phyloP scores from a whole-genome alignment of 1,140 invertebrate genomes.

The Temnothorax curvispinosus region DNA sequence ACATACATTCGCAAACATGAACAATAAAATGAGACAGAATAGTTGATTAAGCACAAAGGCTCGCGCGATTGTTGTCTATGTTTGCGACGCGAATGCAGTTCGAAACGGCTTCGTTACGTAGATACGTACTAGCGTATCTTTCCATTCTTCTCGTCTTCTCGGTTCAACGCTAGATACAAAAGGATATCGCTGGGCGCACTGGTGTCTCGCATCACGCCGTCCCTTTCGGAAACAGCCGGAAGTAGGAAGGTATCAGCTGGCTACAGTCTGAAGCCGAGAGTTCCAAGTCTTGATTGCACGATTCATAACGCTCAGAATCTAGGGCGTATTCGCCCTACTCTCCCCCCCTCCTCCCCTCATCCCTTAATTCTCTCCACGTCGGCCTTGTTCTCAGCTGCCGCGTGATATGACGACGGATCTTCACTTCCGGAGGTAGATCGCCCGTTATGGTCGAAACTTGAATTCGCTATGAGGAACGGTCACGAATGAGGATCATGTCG shows the following conservation, averaged over 20 bases:
- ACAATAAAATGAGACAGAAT: constrained; percentile 37
- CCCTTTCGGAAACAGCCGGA: constrained; percentile 64
- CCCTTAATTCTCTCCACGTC: background rate
- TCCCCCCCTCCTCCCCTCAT: background rate
- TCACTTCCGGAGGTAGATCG: constrained; percentile 44
- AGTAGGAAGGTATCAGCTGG: constrained; percentile 69
- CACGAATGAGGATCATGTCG: background rate
- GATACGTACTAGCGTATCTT: background rate
- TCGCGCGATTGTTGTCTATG: background rate
- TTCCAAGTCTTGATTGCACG: constrained; percentile 77
- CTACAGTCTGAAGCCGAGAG: constrained; percentile 61
- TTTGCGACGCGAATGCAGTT: background rate
- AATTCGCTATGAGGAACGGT: constrained; percentile 42
- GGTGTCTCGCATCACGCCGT: constrained; percentile 25
- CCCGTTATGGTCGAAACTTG: constrained; percentile 52
- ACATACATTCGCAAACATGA: constrained; percentile 8
- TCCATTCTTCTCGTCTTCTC: background rate
- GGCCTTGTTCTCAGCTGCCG: constrained; percentile 16
- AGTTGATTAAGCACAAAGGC: background rate
- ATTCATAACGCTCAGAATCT: constrained; percentile 73
- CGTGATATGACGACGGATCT: constrained; percentile 31
- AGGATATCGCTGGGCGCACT: background rate
- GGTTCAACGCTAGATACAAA: background rate
- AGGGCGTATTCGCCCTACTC: background rate
- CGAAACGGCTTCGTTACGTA: background rate